A percentile compares a stretch with the other conserved stretches of the same genome.
phyloP scores from a whole-genome alignment of 2,888 invertebrate genomes.

The Melanostoma scalare region DNA sequence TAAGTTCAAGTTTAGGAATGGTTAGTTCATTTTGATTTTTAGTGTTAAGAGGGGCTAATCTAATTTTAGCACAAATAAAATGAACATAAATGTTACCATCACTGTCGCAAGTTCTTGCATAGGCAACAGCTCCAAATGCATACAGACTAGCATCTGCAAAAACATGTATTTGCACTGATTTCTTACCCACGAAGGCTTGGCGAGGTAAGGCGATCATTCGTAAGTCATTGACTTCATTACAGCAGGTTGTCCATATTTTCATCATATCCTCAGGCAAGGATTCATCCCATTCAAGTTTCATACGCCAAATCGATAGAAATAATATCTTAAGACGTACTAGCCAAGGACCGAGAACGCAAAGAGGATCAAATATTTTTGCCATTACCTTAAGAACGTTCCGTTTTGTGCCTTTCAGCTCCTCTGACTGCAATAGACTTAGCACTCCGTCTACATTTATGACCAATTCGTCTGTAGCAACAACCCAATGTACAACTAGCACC shows the following conservation, averaged over 20 bases:
- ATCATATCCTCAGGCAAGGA: slow-evolving; percentile 7
- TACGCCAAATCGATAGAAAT: slow-evolving; percentile 40
- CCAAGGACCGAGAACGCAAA: slow-evolving; percentile 34
- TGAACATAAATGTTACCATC: background rate
- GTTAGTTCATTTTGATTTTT: too few relatives aligned
- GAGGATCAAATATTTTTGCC: slow-evolving; percentile 44
- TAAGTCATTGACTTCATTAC: slow-evolving; percentile 21
- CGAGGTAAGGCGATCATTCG: slow-evolving; percentile 3
- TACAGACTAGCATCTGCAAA: slow-evolving; percentile 41
- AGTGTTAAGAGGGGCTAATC: slow-evolving; percentile 12
- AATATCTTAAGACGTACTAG: slow-evolving; percentile 30
- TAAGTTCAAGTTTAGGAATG: slow-evolving; percentile 11
- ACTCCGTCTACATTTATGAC: slow-evolving; percentile 21
- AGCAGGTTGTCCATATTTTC: slow-evolving; percentile 17
- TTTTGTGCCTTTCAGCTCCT: slow-evolving; percentile 9
- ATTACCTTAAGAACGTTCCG: slow-evolving; percentile 26
- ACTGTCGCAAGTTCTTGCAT: slow-evolving; percentile 1
- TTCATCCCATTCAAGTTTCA: slow-evolving; percentile 36
- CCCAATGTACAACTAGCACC: slow-evolving; percentile 35
- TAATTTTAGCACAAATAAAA: slow-evolving; percentile 15
- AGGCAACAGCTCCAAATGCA: slow-evolving; percentile 16
- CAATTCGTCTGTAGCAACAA: slow-evolving; percentile 38
- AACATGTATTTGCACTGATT: slow-evolving; percentile 11
- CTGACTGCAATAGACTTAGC: slow-evolving; percentile 1
- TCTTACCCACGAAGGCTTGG: slow-evolving; percentile 9